These are phyloP conservation scores for Lithobates pipiens DNA, from an alignment of 2,797 vertebrate genomes.

Conservation along the genomic window DNA sequence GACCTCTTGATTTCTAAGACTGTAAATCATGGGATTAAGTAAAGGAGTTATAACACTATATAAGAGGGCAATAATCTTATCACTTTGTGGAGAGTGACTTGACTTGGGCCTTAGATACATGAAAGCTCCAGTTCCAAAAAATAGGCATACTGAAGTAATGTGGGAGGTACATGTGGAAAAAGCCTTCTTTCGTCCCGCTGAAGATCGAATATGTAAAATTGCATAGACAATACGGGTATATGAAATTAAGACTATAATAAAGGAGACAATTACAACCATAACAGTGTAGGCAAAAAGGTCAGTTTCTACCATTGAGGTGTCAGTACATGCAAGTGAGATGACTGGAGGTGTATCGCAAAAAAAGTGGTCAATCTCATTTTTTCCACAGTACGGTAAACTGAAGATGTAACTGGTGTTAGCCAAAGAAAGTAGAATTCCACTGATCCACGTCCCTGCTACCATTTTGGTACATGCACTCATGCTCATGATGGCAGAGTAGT, in stretches of 20 bases:
- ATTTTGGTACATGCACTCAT: conserved; percentile 28
- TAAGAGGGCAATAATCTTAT: conserved; percentile 9
- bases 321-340: conserved; percentile 13
- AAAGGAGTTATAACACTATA: conserved; percentile 34
- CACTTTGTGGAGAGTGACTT: conserved; percentile 17
- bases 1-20: conserved; percentile 5
- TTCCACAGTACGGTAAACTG: conserved; percentile 11
- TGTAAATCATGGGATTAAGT: conserved; percentile 1
- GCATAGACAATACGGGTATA: conserved; percentile 1
- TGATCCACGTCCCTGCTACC: conserved; percentile 23
- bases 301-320: conserved; percentile 28
- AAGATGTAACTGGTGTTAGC: conserved; percentile 24
- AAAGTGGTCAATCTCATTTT: conserved; percentile 12
- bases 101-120: conserved; percentile 35
- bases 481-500: conserved; percentile 47
- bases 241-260: conserved; percentile 21
- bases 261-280: conserved; percentile 7
- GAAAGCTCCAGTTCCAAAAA: conserved; percentile 23
- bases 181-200: not conserved
- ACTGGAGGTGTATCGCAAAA: conserved; percentile 1
- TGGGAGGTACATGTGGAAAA: conserved; percentile 10
- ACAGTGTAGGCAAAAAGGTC: conserved; percentile 13
- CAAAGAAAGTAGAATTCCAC: conserved; percentile 21
- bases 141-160: conserved; percentile 8
- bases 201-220: conserved; percentile 3